Conservation (phyloP, 2,113 vertebrate species). For the Nymphicus hollandicus region DNA sequence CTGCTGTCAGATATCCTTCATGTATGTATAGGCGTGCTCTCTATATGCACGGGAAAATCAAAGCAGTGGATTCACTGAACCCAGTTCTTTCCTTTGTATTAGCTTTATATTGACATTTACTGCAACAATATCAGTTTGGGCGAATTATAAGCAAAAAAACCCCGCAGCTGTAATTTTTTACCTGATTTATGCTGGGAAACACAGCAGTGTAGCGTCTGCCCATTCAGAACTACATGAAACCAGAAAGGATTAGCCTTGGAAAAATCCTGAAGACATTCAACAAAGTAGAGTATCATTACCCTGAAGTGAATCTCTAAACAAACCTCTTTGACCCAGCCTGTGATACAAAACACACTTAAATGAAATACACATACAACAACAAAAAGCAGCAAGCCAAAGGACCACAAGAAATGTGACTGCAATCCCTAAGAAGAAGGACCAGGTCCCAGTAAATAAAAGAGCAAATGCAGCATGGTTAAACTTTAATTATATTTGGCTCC, state of each 20-base stretch:
- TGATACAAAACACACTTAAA: background rate
- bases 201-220: background rate
- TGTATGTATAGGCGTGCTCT: background rate
- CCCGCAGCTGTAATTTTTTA: background rate
- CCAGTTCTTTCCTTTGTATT: background rate
- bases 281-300: background rate
- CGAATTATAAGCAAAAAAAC: background rate
- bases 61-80: background rate
- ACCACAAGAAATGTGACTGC: background rate
- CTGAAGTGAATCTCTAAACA: background rate
- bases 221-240: background rate
- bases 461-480: constrained; percentile 50
- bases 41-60: background rate
- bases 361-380: background rate
- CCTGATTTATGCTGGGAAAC: background rate
- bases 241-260: background rate
- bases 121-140: background rate
- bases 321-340: background rate
- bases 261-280: background rate
- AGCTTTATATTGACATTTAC: background rate
- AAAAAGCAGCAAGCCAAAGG: background rate
- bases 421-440: background rate
- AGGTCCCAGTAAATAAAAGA: constrained; percentile 15
- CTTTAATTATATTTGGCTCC: constrained; percentile 52
- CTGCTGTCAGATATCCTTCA: background rate